phyloP scores from a whole-genome alignment of 2,113 vertebrate genomes.

The Saguinus midas region DNA sequence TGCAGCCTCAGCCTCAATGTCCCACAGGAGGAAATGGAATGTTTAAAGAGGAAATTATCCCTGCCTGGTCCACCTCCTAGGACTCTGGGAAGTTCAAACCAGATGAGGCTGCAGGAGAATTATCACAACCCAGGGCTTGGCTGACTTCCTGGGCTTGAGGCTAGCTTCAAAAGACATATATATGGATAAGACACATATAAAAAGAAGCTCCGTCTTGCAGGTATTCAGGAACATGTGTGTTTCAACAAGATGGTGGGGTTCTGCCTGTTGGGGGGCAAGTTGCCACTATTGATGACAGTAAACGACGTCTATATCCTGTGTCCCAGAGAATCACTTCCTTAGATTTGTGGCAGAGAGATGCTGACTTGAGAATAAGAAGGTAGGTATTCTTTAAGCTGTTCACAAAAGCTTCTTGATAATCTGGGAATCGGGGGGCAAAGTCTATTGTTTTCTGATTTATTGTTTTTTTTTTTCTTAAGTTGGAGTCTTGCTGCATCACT shows the following conservation, averaged over 20 bases:
- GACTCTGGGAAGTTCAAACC: not conserved
- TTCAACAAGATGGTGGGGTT: not conserved
- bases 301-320: not conserved
- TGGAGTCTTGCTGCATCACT: no score
- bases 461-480: no score
- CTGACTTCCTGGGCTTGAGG: not conserved
- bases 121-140: not conserved
- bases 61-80: not conserved
- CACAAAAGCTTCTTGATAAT: not conserved
- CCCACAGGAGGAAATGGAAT: not conserved
- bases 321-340: not conserved
- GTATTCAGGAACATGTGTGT: not conserved
- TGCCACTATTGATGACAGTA: not conserved
- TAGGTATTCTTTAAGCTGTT: not conserved
- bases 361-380: rapidly evolving
- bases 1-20: not conserved
- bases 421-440: not conserved
- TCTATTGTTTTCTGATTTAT: not conserved
- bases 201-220: not conserved
- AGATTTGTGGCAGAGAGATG: not conserved
- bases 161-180: not conserved
- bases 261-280: not conserved
- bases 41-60: not conserved
- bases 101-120: not conserved
- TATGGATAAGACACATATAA: not conserved